Evolutionary conservation across 2,113 vertebrate species (phyloP).

Genomic region (Nymphicus hollandicus): DNA sequence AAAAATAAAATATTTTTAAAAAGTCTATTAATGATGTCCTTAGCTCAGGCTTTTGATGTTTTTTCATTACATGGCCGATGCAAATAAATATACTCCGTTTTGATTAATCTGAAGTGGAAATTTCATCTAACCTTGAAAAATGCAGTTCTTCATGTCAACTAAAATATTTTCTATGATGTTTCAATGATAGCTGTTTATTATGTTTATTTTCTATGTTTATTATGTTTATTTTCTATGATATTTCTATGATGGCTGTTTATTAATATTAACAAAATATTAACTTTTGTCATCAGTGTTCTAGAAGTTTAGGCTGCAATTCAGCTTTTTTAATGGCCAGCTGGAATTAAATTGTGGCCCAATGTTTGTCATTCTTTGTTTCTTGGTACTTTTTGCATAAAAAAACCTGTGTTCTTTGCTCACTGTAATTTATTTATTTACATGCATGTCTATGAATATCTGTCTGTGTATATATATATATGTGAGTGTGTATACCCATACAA

Average conservation of each 20-base stretch:
- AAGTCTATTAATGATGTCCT: not conserved
- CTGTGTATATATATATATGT: fast-evolving
- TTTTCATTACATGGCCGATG: not conserved
- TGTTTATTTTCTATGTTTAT: no score
- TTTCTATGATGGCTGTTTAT: not conserved
- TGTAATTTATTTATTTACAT: not conserved
- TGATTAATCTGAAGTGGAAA: not conserved
- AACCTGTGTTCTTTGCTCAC: not conserved
- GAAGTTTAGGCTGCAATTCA: not conserved
- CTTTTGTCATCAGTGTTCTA: not conserved
- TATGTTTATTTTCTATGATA: not conserved
- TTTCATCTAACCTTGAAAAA: not conserved
- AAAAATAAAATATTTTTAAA: not conserved
- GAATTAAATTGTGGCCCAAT: not conserved
- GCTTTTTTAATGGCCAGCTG: not conserved
- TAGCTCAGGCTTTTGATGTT: not conserved
- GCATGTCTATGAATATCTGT: not conserved
- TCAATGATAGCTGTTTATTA: not conserved
- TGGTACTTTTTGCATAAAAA: not conserved
- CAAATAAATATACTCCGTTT: not conserved
- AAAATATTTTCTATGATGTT: not conserved
- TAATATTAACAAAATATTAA: no score
- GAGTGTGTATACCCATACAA: not conserved
- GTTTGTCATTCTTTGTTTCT: not conserved
- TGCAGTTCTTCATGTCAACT: not conserved